Base-by-base conservation (phyloP, 2,888 invertebrate genomes). In the Philaethria dido region DNA sequence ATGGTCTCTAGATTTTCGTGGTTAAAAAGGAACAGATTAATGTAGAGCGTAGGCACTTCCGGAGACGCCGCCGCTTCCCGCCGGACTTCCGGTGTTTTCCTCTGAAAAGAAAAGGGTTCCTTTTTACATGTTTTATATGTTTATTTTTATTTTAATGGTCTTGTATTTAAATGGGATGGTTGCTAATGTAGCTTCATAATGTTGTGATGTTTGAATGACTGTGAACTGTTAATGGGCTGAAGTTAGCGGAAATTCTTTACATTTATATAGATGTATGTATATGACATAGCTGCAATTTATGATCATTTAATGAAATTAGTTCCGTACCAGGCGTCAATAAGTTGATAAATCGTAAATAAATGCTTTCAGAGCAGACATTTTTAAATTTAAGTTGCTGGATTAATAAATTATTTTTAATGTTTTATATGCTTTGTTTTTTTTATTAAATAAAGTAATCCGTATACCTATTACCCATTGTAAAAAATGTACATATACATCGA, bases 11-110 rank as follows among this genome's bases (percentile, higher is more conserved):
- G 42, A 57, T 33, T 33, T 42, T 42, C n/a, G 59, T 20, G 47
- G 55, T 48, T 57, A 69, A 77, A 80, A 82, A 82, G 82, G 82
- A 85, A 81, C 72, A 81, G 84, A 86, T 86, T 86, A 83, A 86
- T 82, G 67, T 73, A 84, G 82, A 80, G 77, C 79, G 80, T 57
- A 63, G 50, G 62, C 45, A 33, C 59, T 63, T 68, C 63, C 67
- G 67, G 57, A 42, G 67, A 74, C 77, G 72, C 78, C 77, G 72
- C 77, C 75, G 77, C 80, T 80, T 86, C 87, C 88, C 80, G 80
- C 75, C 77, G 72, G 64, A 78, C 78, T 84, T 84, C 87, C 87
- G 84, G 74, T 80, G 81, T 85, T 86, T 85, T 86, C 78, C 82
- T 82, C 75, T 69, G 72, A 74, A 73, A 76, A 77, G 72, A 75